Percentiles rank a stretch among this genome's conserved stretches.
Conservation (phyloP, 2,113 vertebrate species). For the Sphyrna mokarran region DNA sequence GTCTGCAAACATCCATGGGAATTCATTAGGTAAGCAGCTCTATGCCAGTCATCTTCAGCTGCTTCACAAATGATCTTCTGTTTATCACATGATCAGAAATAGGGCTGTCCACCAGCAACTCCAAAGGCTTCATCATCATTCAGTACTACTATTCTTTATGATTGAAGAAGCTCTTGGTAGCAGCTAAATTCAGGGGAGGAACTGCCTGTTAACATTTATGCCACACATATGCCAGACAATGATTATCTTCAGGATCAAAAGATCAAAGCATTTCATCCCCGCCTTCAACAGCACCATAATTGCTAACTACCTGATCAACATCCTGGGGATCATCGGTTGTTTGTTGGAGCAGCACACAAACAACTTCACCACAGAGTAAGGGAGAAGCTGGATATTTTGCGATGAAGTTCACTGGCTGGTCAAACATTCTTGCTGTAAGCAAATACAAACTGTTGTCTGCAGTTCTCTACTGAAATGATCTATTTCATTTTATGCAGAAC, state of each 20-base stretch:
- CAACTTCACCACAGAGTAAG: neutral
- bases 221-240: neutral
- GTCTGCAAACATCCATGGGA: neutral
- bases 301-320: neutral
- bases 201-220: neutral
- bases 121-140: neutral
- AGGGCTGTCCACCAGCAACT: neutral
- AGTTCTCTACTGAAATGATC: neutral
- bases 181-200: neutral
- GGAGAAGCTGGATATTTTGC: neutral
- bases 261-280: neutral
- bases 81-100: neutral
- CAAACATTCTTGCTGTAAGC: neutral
- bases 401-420: neutral
- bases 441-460: neutral
- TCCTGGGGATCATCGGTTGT: neutral
- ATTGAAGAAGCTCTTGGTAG: neutral
- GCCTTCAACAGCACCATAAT: neutral
- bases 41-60: neutral
- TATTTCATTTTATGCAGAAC: neutral
- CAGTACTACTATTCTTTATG: too few relatives aligned
- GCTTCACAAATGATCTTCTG: neutral
- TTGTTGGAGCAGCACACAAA: neutral
- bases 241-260: neutral
- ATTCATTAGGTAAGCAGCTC: neutral